phyloP scores from a whole-genome alignment of 2,888 invertebrate species.

The Baronia brevicornis region DNA sequence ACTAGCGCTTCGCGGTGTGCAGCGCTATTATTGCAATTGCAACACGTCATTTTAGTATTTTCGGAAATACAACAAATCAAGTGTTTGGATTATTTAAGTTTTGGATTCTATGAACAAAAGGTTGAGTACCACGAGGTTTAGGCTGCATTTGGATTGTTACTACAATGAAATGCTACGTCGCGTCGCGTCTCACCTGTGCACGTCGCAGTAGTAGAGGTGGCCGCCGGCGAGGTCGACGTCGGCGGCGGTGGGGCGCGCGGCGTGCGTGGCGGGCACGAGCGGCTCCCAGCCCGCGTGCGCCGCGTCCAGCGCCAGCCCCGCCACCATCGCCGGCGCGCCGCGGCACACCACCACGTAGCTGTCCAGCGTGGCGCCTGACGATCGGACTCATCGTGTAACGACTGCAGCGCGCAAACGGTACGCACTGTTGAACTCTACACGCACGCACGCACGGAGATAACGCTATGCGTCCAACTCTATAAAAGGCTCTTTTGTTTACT shows the following conservation, averaged over 20 bases:
- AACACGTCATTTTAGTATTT: too few species aligned
- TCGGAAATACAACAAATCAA: too few species aligned
- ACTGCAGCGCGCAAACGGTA: conserved; percentile 1
- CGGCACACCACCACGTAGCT: conserved; percentile 75
- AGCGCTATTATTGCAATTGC: too few species aligned
- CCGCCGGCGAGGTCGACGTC: conserved; percentile 79
- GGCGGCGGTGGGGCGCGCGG: conserved; percentile 78
- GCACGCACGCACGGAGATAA: too few species aligned
- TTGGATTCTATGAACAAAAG: too few species aligned
- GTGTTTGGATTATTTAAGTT: too few species aligned
- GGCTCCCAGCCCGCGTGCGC: conserved; percentile 71
- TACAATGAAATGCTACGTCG: conserved; percentile 44
- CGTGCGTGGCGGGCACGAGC: conserved; percentile 81
- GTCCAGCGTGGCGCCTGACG: conserved; percentile 70
- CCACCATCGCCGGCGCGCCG: conserved; percentile 80
- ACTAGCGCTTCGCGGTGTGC: too few species aligned
- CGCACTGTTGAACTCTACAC: not conserved
- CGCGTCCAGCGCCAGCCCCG: conserved; percentile 72
- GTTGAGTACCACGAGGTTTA: too few species aligned
- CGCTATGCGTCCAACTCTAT: too few species aligned
- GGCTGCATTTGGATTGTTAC: too few species aligned
- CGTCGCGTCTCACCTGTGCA: conserved; percentile 38
- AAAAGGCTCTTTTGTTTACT: too few species aligned
- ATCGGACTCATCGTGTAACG: too few species aligned
- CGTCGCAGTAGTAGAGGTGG: conserved; percentile 79